phyloP scores from a whole-genome alignment of 2,797 vertebrate genomes.

The Tenualosa thibaudeaui region DNA sequence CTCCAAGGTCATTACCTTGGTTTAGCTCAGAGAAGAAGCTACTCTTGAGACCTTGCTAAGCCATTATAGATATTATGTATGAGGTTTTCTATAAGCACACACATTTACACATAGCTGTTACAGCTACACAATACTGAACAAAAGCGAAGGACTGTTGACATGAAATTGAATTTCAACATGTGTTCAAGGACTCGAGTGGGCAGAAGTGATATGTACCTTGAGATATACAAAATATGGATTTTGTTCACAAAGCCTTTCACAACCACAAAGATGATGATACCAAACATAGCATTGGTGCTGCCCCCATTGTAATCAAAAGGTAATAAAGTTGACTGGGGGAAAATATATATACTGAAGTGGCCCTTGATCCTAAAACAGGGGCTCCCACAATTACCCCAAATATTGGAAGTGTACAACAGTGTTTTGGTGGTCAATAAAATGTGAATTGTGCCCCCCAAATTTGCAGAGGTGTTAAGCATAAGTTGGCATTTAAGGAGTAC shows the following conservation, averaged over 20 bases:
- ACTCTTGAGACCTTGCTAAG: not conserved
- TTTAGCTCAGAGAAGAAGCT: not conserved
- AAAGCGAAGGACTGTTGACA: not conserved
- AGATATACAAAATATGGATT: not conserved
- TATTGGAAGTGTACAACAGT: constrained; percentile 14
- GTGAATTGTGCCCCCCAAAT: constrained; percentile 22
- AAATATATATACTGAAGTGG: not conserved
- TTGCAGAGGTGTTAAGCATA: constrained; percentile 44
- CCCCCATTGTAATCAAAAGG: not conserved
- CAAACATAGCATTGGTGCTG: not conserved
- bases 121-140: not conserved
- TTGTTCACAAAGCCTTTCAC: not conserved
- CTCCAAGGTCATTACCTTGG: not conserved
- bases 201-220: not conserved
- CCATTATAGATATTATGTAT: not conserved
- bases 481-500: constrained; percentile 42
- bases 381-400: not conserved
- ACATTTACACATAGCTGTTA: not conserved
- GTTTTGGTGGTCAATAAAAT: constrained; percentile 31
- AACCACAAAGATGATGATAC: not conserved
- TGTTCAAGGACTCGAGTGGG: no score
- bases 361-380: constrained; percentile 26
- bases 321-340: not conserved
- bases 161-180: not conserved
- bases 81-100: not conserved